phyloP scores from a whole-genome alignment of 2,888 invertebrate species.

The Drosophila formosana region DNA sequence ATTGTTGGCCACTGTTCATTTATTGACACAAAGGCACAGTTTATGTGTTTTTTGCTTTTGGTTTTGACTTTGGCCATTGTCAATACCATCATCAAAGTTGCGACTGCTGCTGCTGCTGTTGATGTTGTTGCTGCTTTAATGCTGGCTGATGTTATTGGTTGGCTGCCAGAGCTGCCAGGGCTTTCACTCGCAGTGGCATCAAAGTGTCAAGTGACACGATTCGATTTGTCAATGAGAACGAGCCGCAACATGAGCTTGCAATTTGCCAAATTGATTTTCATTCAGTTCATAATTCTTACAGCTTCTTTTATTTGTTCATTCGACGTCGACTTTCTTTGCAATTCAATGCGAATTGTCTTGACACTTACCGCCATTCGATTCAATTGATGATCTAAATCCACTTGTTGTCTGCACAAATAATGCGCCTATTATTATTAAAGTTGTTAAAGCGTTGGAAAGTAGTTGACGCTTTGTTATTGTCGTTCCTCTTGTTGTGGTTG shows the following conservation, averaged over 20 bases:
- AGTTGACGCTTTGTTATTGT: constrained; percentile 56
- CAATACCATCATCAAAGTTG: constrained; percentile 33
- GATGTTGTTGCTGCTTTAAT: constrained; percentile 9
- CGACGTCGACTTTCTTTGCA: constrained; percentile 53
- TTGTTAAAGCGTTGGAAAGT: constrained; percentile 78
- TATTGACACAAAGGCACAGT: constrained; percentile 79
- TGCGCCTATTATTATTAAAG: constrained; percentile 76
- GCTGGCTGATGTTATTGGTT: constrained; percentile 11
- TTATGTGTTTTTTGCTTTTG: constrained; percentile 58
- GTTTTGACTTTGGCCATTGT: constrained; percentile 55
- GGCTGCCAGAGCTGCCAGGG: constrained; percentile 26
- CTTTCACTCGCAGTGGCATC: constrained; percentile 64
- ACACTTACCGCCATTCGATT: constrained; percentile 79
- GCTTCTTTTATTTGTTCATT: constrained; percentile 3
- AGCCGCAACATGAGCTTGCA: constrained; percentile 72
- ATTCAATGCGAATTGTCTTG: constrained; percentile 46
- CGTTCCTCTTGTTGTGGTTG: constrained; percentile 24
- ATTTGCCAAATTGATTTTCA: constrained; percentile 78
- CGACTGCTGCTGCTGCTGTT: constrained; percentile 8
- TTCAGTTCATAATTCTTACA: constrained; percentile 48
- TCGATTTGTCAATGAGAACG: constrained; percentile 68
- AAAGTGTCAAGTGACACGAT: constrained; percentile 68
- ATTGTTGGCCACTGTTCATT: constrained; percentile 56
- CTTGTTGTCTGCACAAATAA: constrained; percentile 78
- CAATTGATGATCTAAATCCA: constrained; percentile 82